These are phyloP conservation scores for Andrena praecox DNA, from an alignment of 2,888 invertebrate genomes.

Conservation along the genomic window DNA sequence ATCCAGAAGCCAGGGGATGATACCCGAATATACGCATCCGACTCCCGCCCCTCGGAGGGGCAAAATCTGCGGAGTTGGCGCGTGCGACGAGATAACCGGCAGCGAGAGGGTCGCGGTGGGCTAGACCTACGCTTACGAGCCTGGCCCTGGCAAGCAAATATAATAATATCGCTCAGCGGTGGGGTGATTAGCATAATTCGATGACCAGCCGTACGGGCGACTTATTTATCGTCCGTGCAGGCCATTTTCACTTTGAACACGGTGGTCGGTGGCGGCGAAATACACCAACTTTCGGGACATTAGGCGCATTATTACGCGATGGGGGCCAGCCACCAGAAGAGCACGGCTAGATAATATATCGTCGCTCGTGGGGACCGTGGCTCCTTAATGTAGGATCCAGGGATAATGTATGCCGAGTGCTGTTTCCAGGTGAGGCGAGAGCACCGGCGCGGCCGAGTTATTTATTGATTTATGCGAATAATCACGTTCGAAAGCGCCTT, in stretches of 20 bases:
- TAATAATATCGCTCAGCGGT: conserved; percentile 74
- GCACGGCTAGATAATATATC: conserved; percentile 74
- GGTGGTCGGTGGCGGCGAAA: conserved; percentile 59
- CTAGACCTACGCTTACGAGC: conserved; percentile 71
- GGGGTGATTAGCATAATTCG: conserved; percentile 79
- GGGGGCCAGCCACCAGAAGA: conserved; percentile 68
- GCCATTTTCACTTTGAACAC: conserved; percentile 65
- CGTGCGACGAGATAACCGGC: conserved; percentile 44
- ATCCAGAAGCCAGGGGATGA: conserved; percentile 42
- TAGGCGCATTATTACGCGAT: conserved; percentile 73
- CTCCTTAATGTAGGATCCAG: conserved; percentile 65
- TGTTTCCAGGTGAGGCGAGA: conserved; percentile 64
- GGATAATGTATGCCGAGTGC: conserved; percentile 73
- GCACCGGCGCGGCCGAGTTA: conserved; percentile 63
- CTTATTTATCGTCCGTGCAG: conserved; percentile 75
- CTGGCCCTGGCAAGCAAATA: conserved; percentile 71
- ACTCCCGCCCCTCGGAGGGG: neutral
- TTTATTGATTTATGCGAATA: conserved; percentile 80
- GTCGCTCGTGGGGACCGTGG: conserved; percentile 66
- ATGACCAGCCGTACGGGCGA: conserved; percentile 70
- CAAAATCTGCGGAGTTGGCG: conserved; percentile 30
- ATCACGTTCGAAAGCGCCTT: conserved; percentile 77
- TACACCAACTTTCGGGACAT: conserved; percentile 71
- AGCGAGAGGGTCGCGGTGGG: neutral
- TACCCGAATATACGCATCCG: conserved; percentile 43